Percentiles rank a stretch among this genome's conserved stretches.
These are phyloP conservation scores for Sisyra terminalis DNA, from an alignment of 2,888 invertebrate genomes.

Conservation along the genomic window DNA sequence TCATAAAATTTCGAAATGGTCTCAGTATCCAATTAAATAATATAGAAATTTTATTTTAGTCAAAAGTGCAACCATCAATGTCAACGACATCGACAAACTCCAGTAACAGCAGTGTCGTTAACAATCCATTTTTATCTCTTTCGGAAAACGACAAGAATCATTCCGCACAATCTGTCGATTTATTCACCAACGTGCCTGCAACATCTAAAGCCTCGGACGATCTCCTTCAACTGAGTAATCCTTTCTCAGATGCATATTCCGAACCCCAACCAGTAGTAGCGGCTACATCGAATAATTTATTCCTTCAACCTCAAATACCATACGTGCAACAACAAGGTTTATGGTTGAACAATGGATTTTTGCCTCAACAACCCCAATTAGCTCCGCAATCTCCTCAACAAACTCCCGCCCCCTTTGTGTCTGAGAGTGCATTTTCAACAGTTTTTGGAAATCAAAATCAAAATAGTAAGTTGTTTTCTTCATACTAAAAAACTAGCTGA, in stretches of 20 bases:
- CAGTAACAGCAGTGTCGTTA: slow-evolving; percentile 25
- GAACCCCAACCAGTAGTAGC: slow-evolving; percentile 19
- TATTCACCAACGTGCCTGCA: slow-evolving; percentile 51
- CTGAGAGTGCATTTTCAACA: slow-evolving; percentile 75
- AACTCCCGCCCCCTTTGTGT: slow-evolving; percentile 38
- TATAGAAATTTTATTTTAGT: slow-evolving; percentile 26
- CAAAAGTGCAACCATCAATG: slow-evolving; percentile 63
- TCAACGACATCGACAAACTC: slow-evolving; percentile 27
- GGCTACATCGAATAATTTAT: slow-evolving; percentile 9
- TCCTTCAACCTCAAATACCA: slow-evolving; percentile 14
- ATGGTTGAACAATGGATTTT: slow-evolving; percentile 35
- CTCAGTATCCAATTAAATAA: no score
- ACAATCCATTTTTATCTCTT: slow-evolving; percentile 75
- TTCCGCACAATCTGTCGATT: slow-evolving; percentile 19
- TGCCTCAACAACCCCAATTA: slow-evolving; percentile 3
- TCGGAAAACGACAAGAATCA: slow-evolving; percentile 30
- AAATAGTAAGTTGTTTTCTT: slow-evolving; percentile 38
- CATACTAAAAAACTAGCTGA: slow-evolving; percentile 8
- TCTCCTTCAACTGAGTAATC: slow-evolving; percentile 75
- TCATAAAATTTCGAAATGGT: no score
- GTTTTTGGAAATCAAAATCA: slow-evolving; percentile 67
- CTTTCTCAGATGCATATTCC: slow-evolving; percentile 59
- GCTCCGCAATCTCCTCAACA: slow-evolving; percentile 6
- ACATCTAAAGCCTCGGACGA: slow-evolving; percentile 70
- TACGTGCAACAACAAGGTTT: slow-evolving; percentile 21